Conservation (phyloP, 2,888 invertebrate genomes). For the Agelastica alni region DNA sequence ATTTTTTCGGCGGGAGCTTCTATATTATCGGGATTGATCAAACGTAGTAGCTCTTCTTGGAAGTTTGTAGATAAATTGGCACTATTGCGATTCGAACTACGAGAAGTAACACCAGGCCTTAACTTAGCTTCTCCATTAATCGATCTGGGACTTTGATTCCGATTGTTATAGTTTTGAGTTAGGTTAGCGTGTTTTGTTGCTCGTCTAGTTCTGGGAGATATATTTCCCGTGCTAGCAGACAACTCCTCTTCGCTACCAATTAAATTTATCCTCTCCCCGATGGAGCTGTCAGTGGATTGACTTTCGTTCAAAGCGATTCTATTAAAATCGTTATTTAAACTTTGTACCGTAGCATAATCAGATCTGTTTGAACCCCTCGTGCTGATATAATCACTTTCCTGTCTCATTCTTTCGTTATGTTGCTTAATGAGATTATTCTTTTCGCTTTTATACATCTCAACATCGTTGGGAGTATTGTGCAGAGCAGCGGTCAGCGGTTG, state of each 20-base stretch:
- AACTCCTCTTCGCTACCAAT: conserved; percentile 62
- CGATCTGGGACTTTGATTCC: conserved; percentile 67
- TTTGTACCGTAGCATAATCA: conserved; percentile 44
- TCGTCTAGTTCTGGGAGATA: conserved; percentile 60
- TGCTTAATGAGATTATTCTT: conserved; percentile 49
- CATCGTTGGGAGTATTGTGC: conserved; percentile 53
- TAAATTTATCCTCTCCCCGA: conserved; percentile 56
- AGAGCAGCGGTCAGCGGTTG: conserved; percentile 53
- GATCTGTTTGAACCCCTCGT: conserved; percentile 27
- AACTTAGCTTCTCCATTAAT: conserved; percentile 64
- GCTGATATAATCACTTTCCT: conserved; percentile 57
- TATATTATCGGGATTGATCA: conserved; percentile 79
- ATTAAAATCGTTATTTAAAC: conserved; percentile 43
- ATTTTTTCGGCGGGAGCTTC: conserved; percentile 49
- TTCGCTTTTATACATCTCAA: conserved; percentile 50
- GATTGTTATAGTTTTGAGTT: conserved; percentile 46
- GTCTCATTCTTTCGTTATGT: conserved; percentile 54
- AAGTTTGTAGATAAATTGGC: conserved; percentile 67
- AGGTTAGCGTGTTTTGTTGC: conserved; percentile 55
- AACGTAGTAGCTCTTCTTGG: conserved; percentile 81
- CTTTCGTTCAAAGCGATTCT: conserved; percentile 57
- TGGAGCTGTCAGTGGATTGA: conserved; percentile 60
- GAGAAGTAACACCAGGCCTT: conserved; percentile 57
- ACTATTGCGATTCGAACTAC: conserved; percentile 63
- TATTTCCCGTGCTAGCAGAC: conserved; percentile 60